Evolutionary conservation across 2,888 invertebrate species (phyloP).

Genomic region (Agonopterix alstromeriana): DNA sequence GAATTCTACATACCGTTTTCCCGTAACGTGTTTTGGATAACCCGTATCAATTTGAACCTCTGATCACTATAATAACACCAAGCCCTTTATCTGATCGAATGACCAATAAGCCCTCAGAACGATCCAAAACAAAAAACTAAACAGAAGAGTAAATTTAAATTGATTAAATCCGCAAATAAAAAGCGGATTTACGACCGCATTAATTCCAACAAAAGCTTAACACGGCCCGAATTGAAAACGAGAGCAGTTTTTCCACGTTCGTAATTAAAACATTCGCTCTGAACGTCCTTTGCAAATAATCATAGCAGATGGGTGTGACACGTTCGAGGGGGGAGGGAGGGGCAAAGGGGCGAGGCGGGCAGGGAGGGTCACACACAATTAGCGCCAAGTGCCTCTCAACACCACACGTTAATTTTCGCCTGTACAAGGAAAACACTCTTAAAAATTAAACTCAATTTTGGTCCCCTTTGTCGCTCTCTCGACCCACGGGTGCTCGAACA

Average conservation of each 20-base stretch:
- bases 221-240: constrained; percentile 37
- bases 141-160: constrained; percentile 1
- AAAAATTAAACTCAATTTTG: constrained; percentile 52
- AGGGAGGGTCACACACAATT: constrained; percentile 54
- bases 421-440: constrained; percentile 50
- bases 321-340: constrained; percentile 5
- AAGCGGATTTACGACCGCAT: constrained; percentile 32
- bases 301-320: constrained; percentile 30
- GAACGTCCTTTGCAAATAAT: constrained; percentile 25
- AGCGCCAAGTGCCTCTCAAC: constrained; percentile 46
- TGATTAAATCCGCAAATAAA: constrained; percentile 35
- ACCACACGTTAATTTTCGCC: constrained; percentile 49
- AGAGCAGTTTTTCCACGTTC: constrained; percentile 26
- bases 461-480: constrained; percentile 22
- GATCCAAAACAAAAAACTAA: background rate
- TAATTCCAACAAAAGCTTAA: constrained; percentile 42
- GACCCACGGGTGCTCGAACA: constrained; percentile 24
- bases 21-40: too few species aligned
- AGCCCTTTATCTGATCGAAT: too few species aligned
- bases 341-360: background rate
- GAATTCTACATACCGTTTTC: too few species aligned
- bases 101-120: too few species aligned
- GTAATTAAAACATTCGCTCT: constrained; percentile 41
- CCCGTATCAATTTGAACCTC: too few species aligned
- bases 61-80: too few species aligned